Evolutionary conservation across 2,888 invertebrate genomes (phyloP).

Genomic region (Digitonthophagus gazella): DNA sequence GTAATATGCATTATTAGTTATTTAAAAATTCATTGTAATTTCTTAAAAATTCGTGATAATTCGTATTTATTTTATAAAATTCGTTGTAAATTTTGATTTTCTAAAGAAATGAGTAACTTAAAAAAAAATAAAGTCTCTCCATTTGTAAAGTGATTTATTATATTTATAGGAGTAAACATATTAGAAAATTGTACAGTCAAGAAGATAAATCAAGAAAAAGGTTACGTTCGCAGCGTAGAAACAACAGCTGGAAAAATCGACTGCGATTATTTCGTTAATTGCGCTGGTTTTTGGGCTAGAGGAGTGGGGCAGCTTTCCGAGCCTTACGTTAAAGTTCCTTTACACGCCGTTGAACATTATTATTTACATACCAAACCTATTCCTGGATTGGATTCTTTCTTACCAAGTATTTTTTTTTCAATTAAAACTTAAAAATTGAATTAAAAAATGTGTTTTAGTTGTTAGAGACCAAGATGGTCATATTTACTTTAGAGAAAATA

Average conservation of each 20-base stretch:
- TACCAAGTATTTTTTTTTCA: conserved; percentile 64
- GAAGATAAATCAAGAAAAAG: conserved; percentile 64
- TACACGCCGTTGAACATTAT: conserved; percentile 92
- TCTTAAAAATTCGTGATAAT: no score
- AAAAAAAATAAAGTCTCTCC: no score
- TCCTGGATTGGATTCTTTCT: conserved; percentile 70
- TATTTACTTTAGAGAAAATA: conserved; percentile 81
- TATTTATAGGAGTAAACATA: conserved; percentile 66
- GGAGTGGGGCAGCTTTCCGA: conserved; percentile 82
- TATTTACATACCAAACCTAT: conserved; percentile 86
- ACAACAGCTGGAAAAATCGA: conserved; percentile 74
- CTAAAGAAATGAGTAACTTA: not conserved
- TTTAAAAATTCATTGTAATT: no score
- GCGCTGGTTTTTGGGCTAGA: conserved; percentile 93
- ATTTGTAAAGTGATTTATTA: conserved; percentile 23
- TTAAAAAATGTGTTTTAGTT: conserved; percentile 53
- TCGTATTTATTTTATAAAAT: no score
- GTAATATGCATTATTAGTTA: conserved; percentile 11
- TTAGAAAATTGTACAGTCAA: conserved; percentile 76
- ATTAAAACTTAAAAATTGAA: conserved; percentile 15
- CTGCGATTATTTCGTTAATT: conserved; percentile 93
- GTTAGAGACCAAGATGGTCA: conserved; percentile 85
- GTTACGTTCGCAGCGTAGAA: conserved; percentile 70
- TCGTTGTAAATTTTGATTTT: no score
- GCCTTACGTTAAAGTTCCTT: conserved; percentile 84